Evolutionary conservation across 2,888 invertebrate genomes (phyloP), one percentile per base, ranked within the genome.

Genomic region (Troides aeacus): DNA sequence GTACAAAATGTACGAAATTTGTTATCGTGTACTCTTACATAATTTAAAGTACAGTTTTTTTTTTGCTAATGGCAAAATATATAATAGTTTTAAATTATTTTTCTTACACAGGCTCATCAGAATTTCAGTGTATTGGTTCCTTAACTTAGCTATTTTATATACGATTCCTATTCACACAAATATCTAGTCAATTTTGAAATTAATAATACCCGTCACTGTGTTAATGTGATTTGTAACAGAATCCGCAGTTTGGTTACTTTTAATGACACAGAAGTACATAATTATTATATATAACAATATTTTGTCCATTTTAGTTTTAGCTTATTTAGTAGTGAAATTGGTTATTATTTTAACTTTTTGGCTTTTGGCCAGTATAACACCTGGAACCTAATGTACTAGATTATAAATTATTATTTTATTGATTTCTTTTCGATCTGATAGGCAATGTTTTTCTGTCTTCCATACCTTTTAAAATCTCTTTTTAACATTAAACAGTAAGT

Each of bases 141-240:
- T 90, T 89, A 87, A 88, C 87, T 90, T 89, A 91, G 88, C 89
- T 88, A 78, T 78, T 86, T 87, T 89, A 87, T 86, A 83, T 86
- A 89, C 85, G 89, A 89, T 91, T 92, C 92, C 92, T 92, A 91
- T 89, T 89, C 92, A 91, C 90, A 87, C 91, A 92, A 92, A 84
- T 89, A 90, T 92, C 92, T 92, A 92, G 92, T 92, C 92, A 92
- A 92, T 90, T 89, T 89, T 91, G 92, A 92, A 92, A 92, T 91
- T 91, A 91, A 87, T 81, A 85, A 85, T 86, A 84, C 81, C 89
- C 85, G 80, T 82, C 80, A 86, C 84, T 85, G 86, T 86, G 88
- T 86, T 84, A 73, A 79, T 78, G 79, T 83, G 84, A 80, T 81
- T 79, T 79, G 81, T 76, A 78, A 82, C 79, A 79, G 80, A 86